Evolutionary conservation across 2,888 invertebrate genomes (phyloP), one percentile per base, ranked within the genome.

Genomic region (Amphiduros pacificus): DNA sequence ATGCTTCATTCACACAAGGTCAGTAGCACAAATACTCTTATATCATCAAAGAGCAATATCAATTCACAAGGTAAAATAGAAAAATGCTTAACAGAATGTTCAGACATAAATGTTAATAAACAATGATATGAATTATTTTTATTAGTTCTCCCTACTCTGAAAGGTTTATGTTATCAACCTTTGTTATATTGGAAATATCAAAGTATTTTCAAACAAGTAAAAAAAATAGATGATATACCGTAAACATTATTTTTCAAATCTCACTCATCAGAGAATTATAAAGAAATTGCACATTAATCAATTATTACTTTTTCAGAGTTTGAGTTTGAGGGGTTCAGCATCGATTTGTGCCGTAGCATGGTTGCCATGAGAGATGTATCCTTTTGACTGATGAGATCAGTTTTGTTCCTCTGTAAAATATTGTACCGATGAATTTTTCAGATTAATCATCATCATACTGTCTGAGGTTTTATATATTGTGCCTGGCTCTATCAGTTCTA

Each of bases 341-440:
- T 91, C 82, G 94, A 95, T 66, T 89, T 92, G 5, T 94, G 94
- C 77, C 87, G 94, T 64, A 92, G 93, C 71, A 94, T 95, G 93
- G 89, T 95, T 29, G 93, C 94, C 0, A 92, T 94, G 92, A 83
- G 93, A 80, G 95, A 95, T 79, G 87, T 87, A 73, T 73, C 72
- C 72, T 76, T 75, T 68, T 54, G 20, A 6, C 9, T 22, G n/a
- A 51, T 26, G 17, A 36, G 9, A 14, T 14, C 36, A 36, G 36
- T 17, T 14, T 14, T 36, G 9, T 14, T 36, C 9, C 17, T 36
- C 36, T 17, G 11, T 36, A 17, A 17, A 36, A 9, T 36, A 36
- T 36, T 36, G 11, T 14, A 14, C 11, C 36, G 36, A 36, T 36
- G 17, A 36, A 36, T 36, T 36, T 9, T 36, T 36, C 11, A 17